Percentiles rank a stretch among this genome's conserved stretches.
phyloP scores from a whole-genome alignment of 2,113 vertebrate species.

The Tragelaphus strepsiceros region DNA sequence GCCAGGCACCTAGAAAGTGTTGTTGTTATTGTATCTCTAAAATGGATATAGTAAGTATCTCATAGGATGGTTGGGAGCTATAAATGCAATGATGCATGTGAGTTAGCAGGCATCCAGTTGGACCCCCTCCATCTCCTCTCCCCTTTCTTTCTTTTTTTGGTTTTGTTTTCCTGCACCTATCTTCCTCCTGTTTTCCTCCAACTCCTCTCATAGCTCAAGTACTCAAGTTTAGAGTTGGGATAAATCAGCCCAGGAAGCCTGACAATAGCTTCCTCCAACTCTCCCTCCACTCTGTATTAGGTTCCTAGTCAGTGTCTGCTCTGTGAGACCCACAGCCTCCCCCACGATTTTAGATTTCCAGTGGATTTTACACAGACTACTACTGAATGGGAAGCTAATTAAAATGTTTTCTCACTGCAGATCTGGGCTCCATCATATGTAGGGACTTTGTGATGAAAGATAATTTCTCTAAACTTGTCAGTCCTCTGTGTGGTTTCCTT shows the following conservation, averaged over 20 bases:
- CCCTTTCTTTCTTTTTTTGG: background rate
- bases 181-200: background rate
- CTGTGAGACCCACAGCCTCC: background rate
- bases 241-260: background rate
- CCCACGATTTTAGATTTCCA: constrained; percentile 53
- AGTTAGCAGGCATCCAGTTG: background rate
- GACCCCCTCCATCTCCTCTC: background rate
- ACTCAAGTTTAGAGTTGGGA: background rate
- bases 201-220: background rate
- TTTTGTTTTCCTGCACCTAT: background rate
- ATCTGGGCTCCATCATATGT: background rate
- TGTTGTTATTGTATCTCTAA: background rate
- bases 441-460: background rate
- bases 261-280: background rate
- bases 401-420: background rate
- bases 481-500: background rate
- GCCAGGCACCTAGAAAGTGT: background rate
- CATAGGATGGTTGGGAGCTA: background rate
- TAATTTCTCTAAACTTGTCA: background rate
- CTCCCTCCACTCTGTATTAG: background rate
- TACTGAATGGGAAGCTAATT: background rate
- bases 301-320: background rate
- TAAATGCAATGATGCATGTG: background rate
- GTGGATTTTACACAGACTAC: constrained; percentile 51
- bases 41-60: background rate